Evolutionary conservation across 1,140 invertebrate species (phyloP), one percentile per base, ranked within the genome.

Genomic region (Drosophila gunungcola): DNA sequence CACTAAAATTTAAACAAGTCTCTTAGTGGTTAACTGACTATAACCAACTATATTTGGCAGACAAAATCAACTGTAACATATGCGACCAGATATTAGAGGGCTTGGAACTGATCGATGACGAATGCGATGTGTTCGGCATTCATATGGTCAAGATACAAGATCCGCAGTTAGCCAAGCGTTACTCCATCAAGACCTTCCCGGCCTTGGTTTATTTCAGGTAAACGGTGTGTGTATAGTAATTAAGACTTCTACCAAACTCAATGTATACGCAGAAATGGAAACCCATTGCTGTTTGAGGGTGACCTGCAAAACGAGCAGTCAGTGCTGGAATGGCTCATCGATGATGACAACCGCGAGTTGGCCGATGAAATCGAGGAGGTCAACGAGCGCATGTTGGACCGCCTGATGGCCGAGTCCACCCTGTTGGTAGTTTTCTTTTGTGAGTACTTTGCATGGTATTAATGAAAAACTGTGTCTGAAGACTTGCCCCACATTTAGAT

Each of bases 131-230:
- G 0, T 98, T 97, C 92, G 97, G 97, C 39, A 98, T 98, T 79
- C 97, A 98, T 81, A 95, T 99, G 95, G 98, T 99, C 0, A 97
- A 98, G 92, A 98, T 98, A 84, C 97, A 97, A 92, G 98, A 98
- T 93, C 96, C 96, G 0, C 96, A 97, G 85, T 91, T 98, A 58
- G 97, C 97, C 3, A 98, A 98, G 85, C 94, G 97, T 68, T 98
- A 98, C 93, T 98, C 97, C 34, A 98, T 99, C 54, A 98, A 98
- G 92, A 98, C 97, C 32, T 98, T 98, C 91, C 98, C 97, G 3
- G 97, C 97, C 25, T 94, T 98, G 70, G 97, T 98, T 3, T 98
- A 98, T 89, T 98, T 98, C 92, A 93, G 95, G 91, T 92, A 58
- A 39, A 13, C 2, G 42, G 7, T 10, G 12, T 2, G 10, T 12